Evolutionary conservation across 1,140 invertebrate species (phyloP).

Genomic region (Papilio machaon): DNA sequence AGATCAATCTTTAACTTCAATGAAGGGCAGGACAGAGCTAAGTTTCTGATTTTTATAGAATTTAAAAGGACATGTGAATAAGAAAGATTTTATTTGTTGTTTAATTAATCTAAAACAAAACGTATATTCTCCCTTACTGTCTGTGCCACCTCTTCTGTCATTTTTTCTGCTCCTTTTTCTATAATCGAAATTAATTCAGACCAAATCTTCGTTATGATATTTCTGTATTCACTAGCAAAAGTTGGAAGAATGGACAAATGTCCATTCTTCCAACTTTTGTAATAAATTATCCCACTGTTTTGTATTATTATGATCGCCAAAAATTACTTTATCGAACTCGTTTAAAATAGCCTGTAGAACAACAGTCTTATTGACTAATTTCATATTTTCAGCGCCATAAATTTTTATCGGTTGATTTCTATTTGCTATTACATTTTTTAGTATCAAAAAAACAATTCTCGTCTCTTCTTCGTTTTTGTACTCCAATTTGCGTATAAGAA

Average conservation of each 20-base stretch:
- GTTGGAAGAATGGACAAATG: too few species aligned
- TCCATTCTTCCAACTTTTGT: slow-evolving; percentile 2
- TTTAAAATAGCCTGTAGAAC: slow-evolving; percentile 49
- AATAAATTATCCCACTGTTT: slow-evolving; percentile 24
- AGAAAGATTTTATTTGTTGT: neutral
- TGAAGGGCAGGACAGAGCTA: too few species aligned
- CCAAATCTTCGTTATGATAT: neutral
- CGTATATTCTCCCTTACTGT: slow-evolving; percentile 23
- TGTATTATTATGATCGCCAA: slow-evolving; percentile 23
- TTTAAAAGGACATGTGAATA: neutral
- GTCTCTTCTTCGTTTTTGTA: slow-evolving; percentile 5
- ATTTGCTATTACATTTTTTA: slow-evolving; percentile 45
- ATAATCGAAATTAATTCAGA: neutral
- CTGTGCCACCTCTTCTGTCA: neutral
- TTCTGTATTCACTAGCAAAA: neutral
- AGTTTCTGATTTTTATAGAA: neutral
- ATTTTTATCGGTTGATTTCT: slow-evolving; percentile 50
- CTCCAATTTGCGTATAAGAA: slow-evolving; percentile 41
- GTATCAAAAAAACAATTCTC: slow-evolving; percentile 45
- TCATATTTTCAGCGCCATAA: slow-evolving; percentile 32
- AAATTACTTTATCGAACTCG: slow-evolving; percentile 31
- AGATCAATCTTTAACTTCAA: too few species aligned
- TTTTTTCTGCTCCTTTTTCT: slow-evolving; percentile 11
- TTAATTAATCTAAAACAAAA: neutral
- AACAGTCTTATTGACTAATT: slow-evolving; percentile 46